Evolutionary conservation across 2,888 invertebrate genomes (phyloP).

Genomic region (Peribatodes rhomboidaria): DNA sequence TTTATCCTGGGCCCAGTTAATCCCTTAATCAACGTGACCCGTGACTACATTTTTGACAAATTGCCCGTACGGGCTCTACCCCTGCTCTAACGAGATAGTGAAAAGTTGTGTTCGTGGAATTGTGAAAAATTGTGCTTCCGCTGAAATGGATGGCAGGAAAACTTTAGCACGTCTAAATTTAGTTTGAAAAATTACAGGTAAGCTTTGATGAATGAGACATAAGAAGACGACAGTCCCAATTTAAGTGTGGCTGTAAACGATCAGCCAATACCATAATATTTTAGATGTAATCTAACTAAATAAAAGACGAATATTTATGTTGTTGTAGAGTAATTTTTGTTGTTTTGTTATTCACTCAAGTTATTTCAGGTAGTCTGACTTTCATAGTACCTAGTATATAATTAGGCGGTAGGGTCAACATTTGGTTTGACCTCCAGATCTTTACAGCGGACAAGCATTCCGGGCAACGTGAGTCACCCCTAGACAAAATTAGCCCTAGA

Average conservation of each 20-base stretch:
- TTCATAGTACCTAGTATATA: no score
- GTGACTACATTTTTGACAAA: conserved; percentile 45
- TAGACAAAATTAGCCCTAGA: no score
- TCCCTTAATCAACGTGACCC: conserved; percentile 42
- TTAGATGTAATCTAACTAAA: no score
- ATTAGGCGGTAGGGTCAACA: no score
- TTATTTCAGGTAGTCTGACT: no score
- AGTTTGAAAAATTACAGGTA: conserved; percentile 5
- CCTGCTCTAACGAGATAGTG: conserved; percentile 40
- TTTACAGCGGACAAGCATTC: no score
- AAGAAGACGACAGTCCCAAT: not conserved
- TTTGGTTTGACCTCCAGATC: no score
- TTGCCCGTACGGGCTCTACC: conserved; percentile 26
- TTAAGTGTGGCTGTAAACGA: not conserved
- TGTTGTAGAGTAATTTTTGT: no score
- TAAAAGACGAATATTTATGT: no score
- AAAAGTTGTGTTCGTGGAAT: conserved; percentile 31
- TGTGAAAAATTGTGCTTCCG: conserved; percentile 29
- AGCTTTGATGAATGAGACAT: not conserved
- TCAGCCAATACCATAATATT: not conserved
- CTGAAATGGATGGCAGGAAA: conserved; percentile 14
- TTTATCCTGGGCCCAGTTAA: conserved; percentile 37
- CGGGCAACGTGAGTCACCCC: no score
- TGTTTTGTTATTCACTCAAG: no score
- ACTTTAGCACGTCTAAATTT: conserved; percentile 1